Conservation (phyloP, 2,797 vertebrate genomes). For the Pangasius sanitwongsei region DNA sequence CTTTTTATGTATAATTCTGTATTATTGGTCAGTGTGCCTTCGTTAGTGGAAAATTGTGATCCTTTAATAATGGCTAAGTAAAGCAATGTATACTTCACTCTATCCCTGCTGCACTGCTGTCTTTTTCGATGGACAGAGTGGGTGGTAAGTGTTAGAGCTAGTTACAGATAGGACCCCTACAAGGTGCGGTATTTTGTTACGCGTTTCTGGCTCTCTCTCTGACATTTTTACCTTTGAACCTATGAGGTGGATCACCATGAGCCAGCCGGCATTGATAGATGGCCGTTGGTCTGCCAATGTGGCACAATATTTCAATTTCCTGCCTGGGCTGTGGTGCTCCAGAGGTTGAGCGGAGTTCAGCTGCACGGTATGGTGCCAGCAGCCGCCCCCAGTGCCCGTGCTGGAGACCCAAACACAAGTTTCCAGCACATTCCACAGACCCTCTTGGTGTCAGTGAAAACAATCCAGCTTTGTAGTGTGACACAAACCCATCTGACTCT, state of each 20-base stretch:
- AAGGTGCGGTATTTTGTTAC: slow-evolving; percentile 62
- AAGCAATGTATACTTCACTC: not conserved
- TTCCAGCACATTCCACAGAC: slow-evolving; percentile 80
- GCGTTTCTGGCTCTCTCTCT: slow-evolving; percentile 52
- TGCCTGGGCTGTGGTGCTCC: slow-evolving; percentile 85
- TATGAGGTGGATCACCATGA: slow-evolving; percentile 63
- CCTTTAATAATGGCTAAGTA: slow-evolving; percentile 2
- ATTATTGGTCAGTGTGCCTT: not conserved
- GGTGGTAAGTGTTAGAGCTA: slow-evolving; percentile 46
- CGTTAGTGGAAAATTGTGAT: not conserved
- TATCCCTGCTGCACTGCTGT: slow-evolving; percentile 5
- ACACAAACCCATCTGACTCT: not conserved
- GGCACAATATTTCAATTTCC: slow-evolving; percentile 96
- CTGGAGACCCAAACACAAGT: slow-evolving; percentile 83
- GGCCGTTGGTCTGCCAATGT: slow-evolving; percentile 83
- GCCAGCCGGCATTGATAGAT: slow-evolving; percentile 82
- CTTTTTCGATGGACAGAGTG: slow-evolving; percentile 33
- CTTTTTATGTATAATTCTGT: not conserved
- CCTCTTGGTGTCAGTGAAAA: slow-evolving; percentile 67
- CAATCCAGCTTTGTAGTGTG: slow-evolving; percentile 14
- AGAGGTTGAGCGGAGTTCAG: slow-evolving; percentile 90
- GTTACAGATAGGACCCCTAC: slow-evolving; percentile 58
- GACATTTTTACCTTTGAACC: slow-evolving; percentile 73
- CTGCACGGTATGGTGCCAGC: slow-evolving; percentile 88
- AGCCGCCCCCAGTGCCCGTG: slow-evolving; percentile 59